Conservation (phyloP, 2,113 vertebrate genomes). For the Aegithalos caudatus region DNA sequence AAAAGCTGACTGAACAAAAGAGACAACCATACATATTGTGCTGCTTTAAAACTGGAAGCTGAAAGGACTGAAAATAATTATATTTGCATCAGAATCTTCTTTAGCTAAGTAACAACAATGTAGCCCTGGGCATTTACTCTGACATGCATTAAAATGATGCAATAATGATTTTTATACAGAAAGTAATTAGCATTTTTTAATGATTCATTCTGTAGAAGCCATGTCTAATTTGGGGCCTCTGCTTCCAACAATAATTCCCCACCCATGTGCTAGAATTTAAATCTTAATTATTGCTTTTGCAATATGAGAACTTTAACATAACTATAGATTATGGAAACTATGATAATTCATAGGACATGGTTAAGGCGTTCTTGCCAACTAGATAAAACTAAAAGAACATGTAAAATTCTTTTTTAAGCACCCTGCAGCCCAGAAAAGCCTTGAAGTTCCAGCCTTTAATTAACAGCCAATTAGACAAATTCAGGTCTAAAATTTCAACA, state of each 20-base stretch:
- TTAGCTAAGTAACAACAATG: not conserved
- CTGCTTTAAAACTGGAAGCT: not conserved
- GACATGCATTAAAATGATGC: conserved; percentile 29
- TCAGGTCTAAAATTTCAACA: not conserved
- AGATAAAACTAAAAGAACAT: not conserved
- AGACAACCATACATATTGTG: not conserved
- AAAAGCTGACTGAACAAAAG: not conserved
- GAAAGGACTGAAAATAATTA: not conserved
- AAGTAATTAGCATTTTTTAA: conserved; percentile 56
- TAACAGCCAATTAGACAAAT: conserved; percentile 19
- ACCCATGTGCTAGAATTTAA: conserved; percentile 26
- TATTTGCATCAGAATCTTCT: conserved; percentile 36
- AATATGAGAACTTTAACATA: conserved; percentile 29
- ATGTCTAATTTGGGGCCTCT: conserved; percentile 57
- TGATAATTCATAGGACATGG: not conserved
- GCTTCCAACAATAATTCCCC: conserved; percentile 33
- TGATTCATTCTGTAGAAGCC: conserved; percentile 51
- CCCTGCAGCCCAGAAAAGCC: not conserved
- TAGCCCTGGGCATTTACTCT: not conserved
- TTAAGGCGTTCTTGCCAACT: conserved; percentile 16
- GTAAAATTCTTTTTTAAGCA: not conserved
- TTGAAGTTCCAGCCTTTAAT: not conserved
- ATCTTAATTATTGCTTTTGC: conserved; percentile 55
- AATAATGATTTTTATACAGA: conserved; percentile 46
- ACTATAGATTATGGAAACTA: conserved; percentile 43